phyloP scores from a whole-genome alignment of 2,888 invertebrate species.

The Macrophya annulata region DNA sequence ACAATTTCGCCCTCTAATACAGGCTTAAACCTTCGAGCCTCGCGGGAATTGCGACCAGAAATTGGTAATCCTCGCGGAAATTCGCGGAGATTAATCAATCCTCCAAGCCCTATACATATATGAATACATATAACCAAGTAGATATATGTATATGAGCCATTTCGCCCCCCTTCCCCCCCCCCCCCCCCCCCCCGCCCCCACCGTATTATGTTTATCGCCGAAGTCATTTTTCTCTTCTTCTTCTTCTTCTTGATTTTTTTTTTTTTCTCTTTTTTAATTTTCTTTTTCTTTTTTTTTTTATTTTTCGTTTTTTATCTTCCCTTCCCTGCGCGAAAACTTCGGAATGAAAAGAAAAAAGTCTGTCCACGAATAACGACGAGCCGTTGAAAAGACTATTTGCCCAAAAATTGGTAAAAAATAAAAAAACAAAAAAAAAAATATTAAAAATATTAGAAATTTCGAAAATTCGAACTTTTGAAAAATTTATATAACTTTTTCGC shows the following conservation, averaged over 20 bases:
- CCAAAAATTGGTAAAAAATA: too few species aligned
- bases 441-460: too few species aligned
- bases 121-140: neutral
- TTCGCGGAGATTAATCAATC: conserved; percentile 53
- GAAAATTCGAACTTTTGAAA: too few species aligned
- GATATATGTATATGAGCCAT: neutral
- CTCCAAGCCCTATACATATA: conserved; percentile 13
- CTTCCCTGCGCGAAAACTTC: too few species aligned
- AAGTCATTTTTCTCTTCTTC: neutral
- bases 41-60: conserved; percentile 47
- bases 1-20: conserved; percentile 1
- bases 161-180: neutral
- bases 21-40: conserved; percentile 39
- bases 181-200: neutral
- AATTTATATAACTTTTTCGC: too few species aligned
- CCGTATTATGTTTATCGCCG: neutral
- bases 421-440: too few species aligned
- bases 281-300: neutral
- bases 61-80: conserved; percentile 53
- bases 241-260: neutral
- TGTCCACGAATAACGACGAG: too few species aligned
- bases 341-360: too few species aligned
- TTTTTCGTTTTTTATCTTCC: too few species aligned
- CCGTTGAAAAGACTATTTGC: too few species aligned
- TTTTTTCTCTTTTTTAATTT: neutral